Conservation (phyloP, 2,888 invertebrate species). For the Quadroppia sp. region DNA sequence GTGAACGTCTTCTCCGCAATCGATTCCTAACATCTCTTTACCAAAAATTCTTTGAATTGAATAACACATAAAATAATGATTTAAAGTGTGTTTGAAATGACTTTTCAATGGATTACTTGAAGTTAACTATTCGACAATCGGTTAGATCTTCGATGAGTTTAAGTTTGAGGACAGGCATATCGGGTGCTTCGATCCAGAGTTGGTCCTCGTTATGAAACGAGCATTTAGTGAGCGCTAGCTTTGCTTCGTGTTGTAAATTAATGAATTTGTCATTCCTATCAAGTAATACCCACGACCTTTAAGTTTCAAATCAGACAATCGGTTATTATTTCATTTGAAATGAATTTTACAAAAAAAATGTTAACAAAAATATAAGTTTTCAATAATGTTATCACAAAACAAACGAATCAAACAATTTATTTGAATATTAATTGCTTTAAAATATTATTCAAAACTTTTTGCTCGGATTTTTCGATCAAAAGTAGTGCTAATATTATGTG, state of each 20-base stretch:
- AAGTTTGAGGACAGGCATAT: neutral
- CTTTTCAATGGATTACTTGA: neutral
- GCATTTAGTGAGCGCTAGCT: constrained; percentile 20
- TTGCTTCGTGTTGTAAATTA: constrained; percentile 27
- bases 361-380: no score
- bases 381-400: no score
- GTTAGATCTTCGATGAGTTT: neutral
- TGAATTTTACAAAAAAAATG: no score
- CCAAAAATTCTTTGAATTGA: constrained; percentile 4
- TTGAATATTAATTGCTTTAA: no score
- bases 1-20: constrained; percentile 20
- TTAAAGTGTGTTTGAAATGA: neutral
- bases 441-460: no score
- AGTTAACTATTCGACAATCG: neutral
- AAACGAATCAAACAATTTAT: no score
- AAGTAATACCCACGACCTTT: constrained; percentile 22
- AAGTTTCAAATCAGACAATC: no score
- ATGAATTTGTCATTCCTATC: constrained; percentile 29
- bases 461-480: no score
- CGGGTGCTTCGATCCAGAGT: constrained; percentile 19
- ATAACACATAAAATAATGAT: neutral
- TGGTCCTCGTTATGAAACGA: neutral
- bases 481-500: no score
- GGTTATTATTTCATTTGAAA: no score
- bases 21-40: constrained; percentile 13